Evolutionary conservation across 2,888 invertebrate species (phyloP), one percentile per base, ranked within the genome.

Genomic region (Drosophila picticornis): DNA sequence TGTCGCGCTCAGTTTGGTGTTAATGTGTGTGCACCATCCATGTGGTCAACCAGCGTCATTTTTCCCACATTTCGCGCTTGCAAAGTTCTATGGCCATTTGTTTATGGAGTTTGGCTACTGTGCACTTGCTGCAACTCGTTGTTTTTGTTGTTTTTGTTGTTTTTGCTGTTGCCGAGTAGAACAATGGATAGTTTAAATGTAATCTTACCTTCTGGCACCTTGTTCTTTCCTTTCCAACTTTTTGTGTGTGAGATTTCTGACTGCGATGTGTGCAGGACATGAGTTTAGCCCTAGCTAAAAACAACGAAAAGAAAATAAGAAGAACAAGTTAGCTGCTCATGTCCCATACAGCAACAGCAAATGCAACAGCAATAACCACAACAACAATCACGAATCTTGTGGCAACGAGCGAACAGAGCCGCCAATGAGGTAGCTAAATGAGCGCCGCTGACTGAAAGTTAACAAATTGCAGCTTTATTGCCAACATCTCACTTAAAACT

Each of bases 401-500:
- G 80, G 68, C 83, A 88, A 85, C 78, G 71, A 88, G 86, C 74
- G 78, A 85, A 81, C 88, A 86, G 79, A 86, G 85, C 87, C 87
- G 85, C 87, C 85, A 90, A 90, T 88, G 89, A 90, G 90, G 90
- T 90, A 90, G 85, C 85, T 90, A 86, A 86, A 86, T 86, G 85
- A 86, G 87, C 71, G 73, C 68, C 64, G 64, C 73, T 67, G 78
- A 75, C 75, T 69, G 72, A 79, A 80, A 86, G 81, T 90, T 90
- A 86, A 86, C 86, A 86, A 86, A 86, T 86, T 88, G 88, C 88
- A 83, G 76, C 90, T 90, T 90, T 88, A 88, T 88, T 88, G 88
- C 91, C 88, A 88, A 88, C 88, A 90, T 90, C 88, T 88, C 91
- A 88, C 88, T 88, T 88, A 88, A 87, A 78, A 62, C 72, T 65